Base-by-base conservation (phyloP, 2,113 vertebrate genomes). In the Salvelinus fontinalis region DNA sequence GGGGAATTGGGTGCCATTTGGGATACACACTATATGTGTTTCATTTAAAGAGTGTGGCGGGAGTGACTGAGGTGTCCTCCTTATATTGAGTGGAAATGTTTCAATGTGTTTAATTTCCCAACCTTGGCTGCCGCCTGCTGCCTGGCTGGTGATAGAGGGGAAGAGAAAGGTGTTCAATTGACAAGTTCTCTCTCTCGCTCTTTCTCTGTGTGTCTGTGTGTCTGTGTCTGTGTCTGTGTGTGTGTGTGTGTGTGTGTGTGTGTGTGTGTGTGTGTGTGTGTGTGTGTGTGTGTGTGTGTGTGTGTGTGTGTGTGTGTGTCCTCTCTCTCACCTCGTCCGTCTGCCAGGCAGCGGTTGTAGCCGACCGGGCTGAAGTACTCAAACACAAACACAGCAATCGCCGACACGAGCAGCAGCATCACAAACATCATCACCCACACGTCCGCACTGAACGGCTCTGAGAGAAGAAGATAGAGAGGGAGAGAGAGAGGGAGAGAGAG, bases 361-460 rank as follows among this genome's bases (percentile, higher is more conserved):
- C 97, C 98, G 87, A 99, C 98, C 39, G 98, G 98, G 91, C 98
- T 99, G 93, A 99, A 96, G 93, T 99, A 99, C 86, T 99, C 98
- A 78, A 99, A 99, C 88, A 96, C 93, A 26, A 99, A 99, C 83
- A 99, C 98, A 0, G 97, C 95, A 85, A 99, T 95, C 0, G 97
- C 98, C 3, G 97, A 99, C 86, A 99, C 97, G 5, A 99, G 94
- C 81, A 99, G 95, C 88, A 99, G 93, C 98, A 99, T 99, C 87
- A 99, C 97, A 86, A 99, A 99, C 98, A 99, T 99, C 98, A 99
- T 99, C 80, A 99, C 97, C 97, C 98, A 99, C 76, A 99, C 98
- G 0, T 99, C 98, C 57, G 98, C 98, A 73, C 98, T 99, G 94
- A 99, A 99, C 65, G 98, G 98, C 90, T 99, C 98, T 99, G 85